A percentile compares a stretch with the other conserved stretches of the same genome.
These are phyloP conservation scores for Heterohyrax brucei DNA, from an alignment of 2,797 vertebrate genomes.

Conservation along the genomic window DNA sequence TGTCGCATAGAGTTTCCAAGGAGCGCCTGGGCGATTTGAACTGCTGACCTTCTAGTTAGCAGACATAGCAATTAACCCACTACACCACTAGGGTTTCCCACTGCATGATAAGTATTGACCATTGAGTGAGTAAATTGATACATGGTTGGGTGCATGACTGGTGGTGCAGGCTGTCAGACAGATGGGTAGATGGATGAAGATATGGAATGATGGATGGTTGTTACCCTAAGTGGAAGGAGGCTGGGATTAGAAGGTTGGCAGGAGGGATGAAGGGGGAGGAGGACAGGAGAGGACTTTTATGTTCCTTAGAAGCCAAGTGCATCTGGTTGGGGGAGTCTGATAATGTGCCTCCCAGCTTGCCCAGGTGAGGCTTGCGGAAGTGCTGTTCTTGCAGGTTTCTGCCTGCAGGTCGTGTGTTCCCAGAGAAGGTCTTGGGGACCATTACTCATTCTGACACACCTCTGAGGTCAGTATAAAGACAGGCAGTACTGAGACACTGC, in stretches of 20 bases:
- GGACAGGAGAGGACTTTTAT: neutral
- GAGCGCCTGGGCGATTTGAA: too few relatives aligned
- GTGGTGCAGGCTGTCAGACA: neutral
- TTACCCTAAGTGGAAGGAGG: neutral
- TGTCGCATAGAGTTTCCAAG: too few relatives aligned
- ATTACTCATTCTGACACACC: constrained; percentile 59
- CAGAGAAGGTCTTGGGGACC: neutral
- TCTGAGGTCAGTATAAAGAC: constrained; percentile 19
- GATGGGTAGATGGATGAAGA: neutral
- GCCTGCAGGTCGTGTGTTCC: neutral
- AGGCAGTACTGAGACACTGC: accelerated
- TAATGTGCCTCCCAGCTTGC: neutral
- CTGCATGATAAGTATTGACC: neutral
- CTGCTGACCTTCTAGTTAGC: too few relatives aligned
- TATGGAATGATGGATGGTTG: neutral
- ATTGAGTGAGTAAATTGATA: neutral
- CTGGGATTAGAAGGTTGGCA: neutral
- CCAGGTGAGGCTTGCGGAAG: neutral
- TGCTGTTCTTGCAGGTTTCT: neutral
- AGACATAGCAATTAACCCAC: too few relatives aligned
- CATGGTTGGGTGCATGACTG: neutral
- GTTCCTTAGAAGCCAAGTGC: neutral
- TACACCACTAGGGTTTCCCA: too few relatives aligned
- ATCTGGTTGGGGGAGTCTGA: accelerated
- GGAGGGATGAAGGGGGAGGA: neutral